phyloP scores from a whole-genome alignment of 2,888 invertebrate genomes.

The Limenitis camilla region DNA sequence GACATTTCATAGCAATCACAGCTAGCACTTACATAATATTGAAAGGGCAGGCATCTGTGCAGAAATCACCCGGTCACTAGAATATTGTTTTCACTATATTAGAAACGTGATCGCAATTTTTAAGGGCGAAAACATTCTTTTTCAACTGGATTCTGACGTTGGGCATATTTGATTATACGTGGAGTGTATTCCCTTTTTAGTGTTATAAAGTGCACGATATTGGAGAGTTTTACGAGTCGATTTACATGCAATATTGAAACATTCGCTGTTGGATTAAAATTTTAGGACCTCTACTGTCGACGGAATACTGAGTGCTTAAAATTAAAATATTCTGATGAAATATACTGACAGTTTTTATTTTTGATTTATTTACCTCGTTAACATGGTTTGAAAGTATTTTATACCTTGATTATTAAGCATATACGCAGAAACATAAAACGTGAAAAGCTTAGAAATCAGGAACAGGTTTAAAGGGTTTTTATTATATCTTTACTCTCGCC shows the following conservation, averaged over 20 bases:
- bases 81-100: constrained; percentile 77
- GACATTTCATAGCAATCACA: constrained; percentile 54
- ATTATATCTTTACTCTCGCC: too few species aligned
- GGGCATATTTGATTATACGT: constrained; percentile 65
- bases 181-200: constrained; percentile 55
- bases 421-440: too few species aligned
- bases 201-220: constrained; percentile 58
- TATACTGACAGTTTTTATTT: neutral
- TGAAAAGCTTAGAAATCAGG: too few species aligned
- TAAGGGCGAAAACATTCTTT: constrained; percentile 72
- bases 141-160: constrained; percentile 59
- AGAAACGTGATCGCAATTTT: constrained; percentile 76
- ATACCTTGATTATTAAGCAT: too few species aligned
- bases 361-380: too few species aligned
- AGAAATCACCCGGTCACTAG: constrained; percentile 75
- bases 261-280: constrained; percentile 51
- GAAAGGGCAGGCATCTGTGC: constrained; percentile 69
- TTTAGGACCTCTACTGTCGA: constrained; percentile 26
- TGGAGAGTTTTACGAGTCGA: constrained; percentile 57
- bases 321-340: constrained; percentile 6
- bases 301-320: constrained; percentile 1
- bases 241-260: constrained; percentile 64
- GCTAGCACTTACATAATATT: constrained; percentile 59
- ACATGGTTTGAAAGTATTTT: too few species aligned
- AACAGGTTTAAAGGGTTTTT: too few species aligned